Evolutionary conservation across 2,888 invertebrate species (phyloP).

Genomic region (Apotomis capreana): DNA sequence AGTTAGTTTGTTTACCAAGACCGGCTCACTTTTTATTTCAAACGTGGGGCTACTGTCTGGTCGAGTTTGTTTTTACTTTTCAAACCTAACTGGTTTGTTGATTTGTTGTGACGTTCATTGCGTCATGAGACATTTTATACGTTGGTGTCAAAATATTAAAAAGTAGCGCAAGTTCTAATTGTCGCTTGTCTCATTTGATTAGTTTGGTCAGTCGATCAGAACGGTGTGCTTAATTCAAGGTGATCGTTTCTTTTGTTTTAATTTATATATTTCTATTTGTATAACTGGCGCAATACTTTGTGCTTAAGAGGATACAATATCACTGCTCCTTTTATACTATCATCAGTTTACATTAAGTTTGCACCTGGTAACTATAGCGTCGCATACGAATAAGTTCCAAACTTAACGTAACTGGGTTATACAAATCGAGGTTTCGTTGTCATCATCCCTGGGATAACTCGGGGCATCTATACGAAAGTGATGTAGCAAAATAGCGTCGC

Average conservation of each 20-base stretch:
- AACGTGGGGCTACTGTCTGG: background rate
- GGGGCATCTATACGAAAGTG: too few species aligned
- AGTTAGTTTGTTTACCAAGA: slow-evolving; percentile 30
- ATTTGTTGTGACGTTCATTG: slow-evolving; percentile 21
- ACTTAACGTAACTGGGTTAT: too few species aligned
- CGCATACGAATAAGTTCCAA: too few species aligned
- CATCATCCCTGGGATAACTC: too few species aligned
- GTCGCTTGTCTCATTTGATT: background rate
- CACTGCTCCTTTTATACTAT: too few species aligned
- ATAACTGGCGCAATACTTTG: too few species aligned
- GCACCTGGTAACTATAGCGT: too few species aligned
- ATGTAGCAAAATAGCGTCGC: too few species aligned
- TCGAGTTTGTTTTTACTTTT: slow-evolving; percentile 30
- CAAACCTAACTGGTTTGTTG: slow-evolving; percentile 17
- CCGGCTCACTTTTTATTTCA: background rate
- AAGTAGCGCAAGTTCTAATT: background rate
- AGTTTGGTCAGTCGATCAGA: background rate
- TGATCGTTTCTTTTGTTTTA: background rate
- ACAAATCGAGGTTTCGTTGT: too few species aligned
- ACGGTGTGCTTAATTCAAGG: background rate
- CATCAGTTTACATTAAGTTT: too few species aligned
- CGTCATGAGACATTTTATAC: slow-evolving; percentile 6
- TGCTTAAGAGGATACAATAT: too few species aligned
- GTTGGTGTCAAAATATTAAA: slow-evolving; percentile 14
- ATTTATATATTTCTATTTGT: background rate